Percentiles rank a stretch among this genome's conserved stretches.
Conservation (phyloP, 1,140 invertebrate genomes). For the Oncopeltus fasciatus region DNA sequence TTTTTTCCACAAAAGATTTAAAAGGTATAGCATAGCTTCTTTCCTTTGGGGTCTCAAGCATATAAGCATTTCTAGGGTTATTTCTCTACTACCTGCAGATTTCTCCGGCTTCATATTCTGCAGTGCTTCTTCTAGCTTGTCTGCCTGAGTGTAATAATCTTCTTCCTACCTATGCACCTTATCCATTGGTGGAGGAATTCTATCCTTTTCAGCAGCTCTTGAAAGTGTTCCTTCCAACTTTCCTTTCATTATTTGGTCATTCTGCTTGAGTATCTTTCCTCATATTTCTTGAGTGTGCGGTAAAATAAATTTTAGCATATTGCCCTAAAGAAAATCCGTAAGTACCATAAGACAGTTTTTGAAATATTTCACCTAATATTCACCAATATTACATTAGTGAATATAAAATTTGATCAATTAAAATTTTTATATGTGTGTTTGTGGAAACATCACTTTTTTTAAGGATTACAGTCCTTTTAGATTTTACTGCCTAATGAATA, state of each 20-base stretch:
- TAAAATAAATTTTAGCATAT: too few relatives aligned
- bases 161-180: background rate
- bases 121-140: background rate
- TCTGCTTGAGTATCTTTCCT: background rate
- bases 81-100: background rate
- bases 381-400: too few relatives aligned
- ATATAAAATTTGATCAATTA: too few relatives aligned
- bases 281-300: background rate
- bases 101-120: background rate
- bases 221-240: background rate
- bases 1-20: background rate
- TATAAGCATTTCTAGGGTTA: background rate
- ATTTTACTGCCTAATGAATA: too few relatives aligned
- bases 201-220: background rate
- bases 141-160: background rate
- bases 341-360: too few relatives aligned
- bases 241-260: background rate
- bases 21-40: background rate
- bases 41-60: background rate
- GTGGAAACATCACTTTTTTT: too few relatives aligned
- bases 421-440: too few relatives aligned
- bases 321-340: too few relatives aligned
- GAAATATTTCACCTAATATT: too few relatives aligned
- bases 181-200: background rate
- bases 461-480: too few relatives aligned